Evolutionary conservation across 30 jellyfish, hydroid and myxozoan species (phyloP).

Genomic region (Hydra vulgaris): DNA sequence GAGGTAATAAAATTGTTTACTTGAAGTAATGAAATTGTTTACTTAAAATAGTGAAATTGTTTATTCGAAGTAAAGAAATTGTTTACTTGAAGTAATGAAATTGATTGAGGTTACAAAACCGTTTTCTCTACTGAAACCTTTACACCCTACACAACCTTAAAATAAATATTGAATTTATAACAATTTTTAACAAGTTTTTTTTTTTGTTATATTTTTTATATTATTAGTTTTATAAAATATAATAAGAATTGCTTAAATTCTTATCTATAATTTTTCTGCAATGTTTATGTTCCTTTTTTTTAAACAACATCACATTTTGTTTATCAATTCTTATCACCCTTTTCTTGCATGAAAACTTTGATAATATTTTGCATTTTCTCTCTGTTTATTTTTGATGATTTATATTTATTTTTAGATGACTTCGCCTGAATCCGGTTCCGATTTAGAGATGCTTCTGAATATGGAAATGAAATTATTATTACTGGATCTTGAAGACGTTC

Average conservation of each 20-base stretch:
- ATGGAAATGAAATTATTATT: slow-evolving; percentile 88
- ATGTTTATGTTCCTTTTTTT: too few relatives aligned
- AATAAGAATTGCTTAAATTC: too few relatives aligned
- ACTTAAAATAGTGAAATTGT: background rate
- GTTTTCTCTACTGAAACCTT: background rate
- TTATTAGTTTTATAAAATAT: too few relatives aligned
- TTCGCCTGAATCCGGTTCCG: slow-evolving; percentile 67
- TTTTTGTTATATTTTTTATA: too few relatives aligned
- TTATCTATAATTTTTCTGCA: too few relatives aligned
- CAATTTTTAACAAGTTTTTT: too few relatives aligned
- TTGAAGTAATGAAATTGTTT: background rate
- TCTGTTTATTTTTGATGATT: too few relatives aligned
- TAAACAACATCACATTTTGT: too few relatives aligned
- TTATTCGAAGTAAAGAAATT: background rate
- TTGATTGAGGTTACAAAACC: background rate
- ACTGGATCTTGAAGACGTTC: slow-evolving; percentile 81
- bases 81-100: background rate
- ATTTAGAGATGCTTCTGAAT: slow-evolving; percentile 76
- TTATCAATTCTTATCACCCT: too few relatives aligned
- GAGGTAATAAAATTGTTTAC: slow-evolving; percentile 49
- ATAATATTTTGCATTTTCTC: too few relatives aligned
- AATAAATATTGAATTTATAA: background rate
- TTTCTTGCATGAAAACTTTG: too few relatives aligned
- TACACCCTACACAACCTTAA: background rate
- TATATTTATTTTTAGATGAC: slow-evolving; percentile 79